Evolutionary conservation across 2,797 vertebrate species (phyloP).

Genomic region (Sebastes iracundus): DNA sequence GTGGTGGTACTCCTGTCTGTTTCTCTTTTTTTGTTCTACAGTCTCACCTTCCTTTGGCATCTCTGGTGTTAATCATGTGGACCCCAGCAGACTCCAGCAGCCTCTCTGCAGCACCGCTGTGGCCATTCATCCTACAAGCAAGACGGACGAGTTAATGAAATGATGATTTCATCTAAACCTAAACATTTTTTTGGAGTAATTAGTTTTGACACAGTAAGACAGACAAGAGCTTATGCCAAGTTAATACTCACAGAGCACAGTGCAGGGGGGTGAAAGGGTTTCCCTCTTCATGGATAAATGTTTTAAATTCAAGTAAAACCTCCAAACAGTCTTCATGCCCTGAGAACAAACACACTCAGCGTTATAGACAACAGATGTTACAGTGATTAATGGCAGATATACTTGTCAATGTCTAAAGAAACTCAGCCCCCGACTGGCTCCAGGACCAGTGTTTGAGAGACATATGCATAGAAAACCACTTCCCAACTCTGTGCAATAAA

Average conservation of each 20-base stretch:
- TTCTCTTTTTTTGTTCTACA: not conserved
- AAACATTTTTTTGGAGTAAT: not conserved
- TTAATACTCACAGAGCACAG: slow-evolving; percentile 96
- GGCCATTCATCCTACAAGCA: slow-evolving; percentile 90
- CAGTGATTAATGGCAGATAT: not conserved
- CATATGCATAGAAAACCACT: not conserved
- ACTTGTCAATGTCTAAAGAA: not conserved
- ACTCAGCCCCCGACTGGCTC: not conserved
- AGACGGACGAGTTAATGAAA: not conserved
- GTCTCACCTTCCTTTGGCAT: slow-evolving; percentile 96
- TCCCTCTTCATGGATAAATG: slow-evolving; percentile 93
- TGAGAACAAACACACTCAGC: slow-evolving; percentile 62
- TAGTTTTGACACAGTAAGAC: not conserved
- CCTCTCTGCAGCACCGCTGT: slow-evolving; percentile 92
- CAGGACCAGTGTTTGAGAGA: not conserved
- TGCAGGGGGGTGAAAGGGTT: slow-evolving; percentile 98
- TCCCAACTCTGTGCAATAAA: not conserved
- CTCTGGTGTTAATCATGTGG: slow-evolving; percentile 96
- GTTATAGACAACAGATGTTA: not conserved
- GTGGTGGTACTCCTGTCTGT: no score
- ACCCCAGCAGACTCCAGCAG: slow-evolving; percentile 86
- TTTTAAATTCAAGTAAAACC: slow-evolving; percentile 99
- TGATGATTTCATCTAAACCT: not conserved
- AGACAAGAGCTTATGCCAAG: not conserved
- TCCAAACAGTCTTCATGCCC: slow-evolving; percentile 99